Percentiles rank a stretch among this genome's conserved stretches.
Evolutionary conservation across 2,797 vertebrate species (phyloP).

Genomic region (Rhynchotus rufescens): DNA sequence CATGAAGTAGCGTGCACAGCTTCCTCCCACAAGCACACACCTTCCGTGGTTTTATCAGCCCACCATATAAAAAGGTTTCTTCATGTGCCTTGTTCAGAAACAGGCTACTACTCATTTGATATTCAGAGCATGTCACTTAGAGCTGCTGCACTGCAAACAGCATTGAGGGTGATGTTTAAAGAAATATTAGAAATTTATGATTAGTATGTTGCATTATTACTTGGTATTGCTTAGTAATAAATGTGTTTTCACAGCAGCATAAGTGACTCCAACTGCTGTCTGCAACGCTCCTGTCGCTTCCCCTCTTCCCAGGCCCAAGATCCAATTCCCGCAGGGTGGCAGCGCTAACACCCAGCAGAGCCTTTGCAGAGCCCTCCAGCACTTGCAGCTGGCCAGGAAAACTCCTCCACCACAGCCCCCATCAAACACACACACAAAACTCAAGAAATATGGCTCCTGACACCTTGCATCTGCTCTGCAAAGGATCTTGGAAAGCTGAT

Average conservation of each 20-base stretch:
- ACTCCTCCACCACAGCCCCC: not conserved
- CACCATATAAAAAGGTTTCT: not conserved
- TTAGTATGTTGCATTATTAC: conserved; percentile 1
- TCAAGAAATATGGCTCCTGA: not conserved
- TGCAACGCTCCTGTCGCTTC: not conserved
- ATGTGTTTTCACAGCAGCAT: not conserved
- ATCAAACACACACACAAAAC: not conserved
- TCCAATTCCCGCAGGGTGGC: not conserved
- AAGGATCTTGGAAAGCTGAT: not conserved
- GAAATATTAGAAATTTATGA: conserved; percentile 21
- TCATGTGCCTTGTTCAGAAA: conserved; percentile 8
- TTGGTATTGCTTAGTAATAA: conserved; percentile 14
- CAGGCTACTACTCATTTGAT: not conserved
- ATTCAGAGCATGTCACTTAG: conserved; percentile 3
- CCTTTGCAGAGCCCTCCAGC: not conserved
- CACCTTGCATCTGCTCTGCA: not conserved
- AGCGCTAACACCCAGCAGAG: not conserved
- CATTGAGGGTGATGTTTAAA: not conserved
- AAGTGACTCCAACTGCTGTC: not conserved
- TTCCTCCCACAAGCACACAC: not conserved
- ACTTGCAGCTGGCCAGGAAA: not conserved
- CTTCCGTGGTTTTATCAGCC: not conserved
- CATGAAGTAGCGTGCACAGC: not conserved
- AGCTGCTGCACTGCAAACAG: not conserved
- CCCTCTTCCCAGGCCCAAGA: not conserved